Percentiles rank a stretch among this genome's conserved stretches.
These are phyloP conservation scores for Microcaecilia unicolor DNA, from an alignment of 2,797 vertebrate genomes.

Conservation along the genomic window DNA sequence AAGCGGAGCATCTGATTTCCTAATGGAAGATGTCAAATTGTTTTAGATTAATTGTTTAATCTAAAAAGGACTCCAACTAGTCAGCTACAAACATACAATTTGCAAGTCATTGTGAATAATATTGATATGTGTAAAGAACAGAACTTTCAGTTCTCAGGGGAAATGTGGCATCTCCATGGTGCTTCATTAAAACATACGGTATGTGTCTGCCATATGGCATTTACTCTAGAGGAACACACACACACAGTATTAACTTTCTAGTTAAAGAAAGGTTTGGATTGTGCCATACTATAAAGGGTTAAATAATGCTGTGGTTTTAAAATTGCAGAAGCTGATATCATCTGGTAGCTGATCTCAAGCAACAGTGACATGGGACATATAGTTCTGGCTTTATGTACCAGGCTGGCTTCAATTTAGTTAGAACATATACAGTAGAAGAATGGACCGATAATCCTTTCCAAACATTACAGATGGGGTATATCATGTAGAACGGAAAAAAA, in stretches of 20 bases:
- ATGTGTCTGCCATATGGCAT: conserved; percentile 37
- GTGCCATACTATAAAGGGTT: not conserved
- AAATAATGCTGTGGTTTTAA: not conserved
- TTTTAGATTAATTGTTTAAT: too few relatives aligned
- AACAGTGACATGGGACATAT: not conserved
- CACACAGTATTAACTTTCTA: conserved; percentile 6
- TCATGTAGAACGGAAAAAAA: not conserved
- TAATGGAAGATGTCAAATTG: too few relatives aligned
- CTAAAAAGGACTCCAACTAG: too few relatives aligned
- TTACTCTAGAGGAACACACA: conserved; percentile 35
- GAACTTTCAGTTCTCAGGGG: conserved; percentile 13
- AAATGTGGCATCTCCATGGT: conserved; percentile 27
- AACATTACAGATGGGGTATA: conserved; percentile 7
- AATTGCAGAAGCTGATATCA: too few relatives aligned
- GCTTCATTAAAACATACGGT: conserved; percentile 36
- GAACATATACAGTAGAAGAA: not conserved
- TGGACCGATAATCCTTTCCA: conserved; percentile 2
- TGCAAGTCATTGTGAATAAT: conserved; percentile 7
- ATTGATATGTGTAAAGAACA: conserved; percentile 23
- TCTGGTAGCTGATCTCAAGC: not conserved
- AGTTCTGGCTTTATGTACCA: not conserved
- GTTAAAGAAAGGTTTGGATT: conserved; percentile 5
- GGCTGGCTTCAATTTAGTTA: conserved; percentile 4
- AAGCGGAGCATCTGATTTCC: too few relatives aligned
- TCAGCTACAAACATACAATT: conserved; percentile 10